Evolutionary conservation across 2,113 vertebrate genomes (phyloP).

Genomic region (Lethenteron reissneri): DNA sequence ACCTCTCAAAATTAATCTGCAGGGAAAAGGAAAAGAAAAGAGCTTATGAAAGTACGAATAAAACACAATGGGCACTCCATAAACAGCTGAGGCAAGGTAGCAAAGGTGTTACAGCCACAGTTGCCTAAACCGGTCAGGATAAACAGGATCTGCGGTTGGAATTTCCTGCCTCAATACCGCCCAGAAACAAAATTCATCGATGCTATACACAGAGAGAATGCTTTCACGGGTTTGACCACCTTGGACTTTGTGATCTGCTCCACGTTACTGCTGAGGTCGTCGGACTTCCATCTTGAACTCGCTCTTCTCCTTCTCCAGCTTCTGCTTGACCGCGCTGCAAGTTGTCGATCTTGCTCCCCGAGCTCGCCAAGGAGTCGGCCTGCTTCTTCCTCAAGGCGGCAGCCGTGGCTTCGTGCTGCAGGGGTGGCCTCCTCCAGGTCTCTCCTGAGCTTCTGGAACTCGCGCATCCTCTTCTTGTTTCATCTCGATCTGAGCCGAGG

Average conservation of each 20-base stretch:
- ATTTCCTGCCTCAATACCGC: not conserved
- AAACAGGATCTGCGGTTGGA: not conserved
- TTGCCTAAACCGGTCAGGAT: too few relatives aligned
- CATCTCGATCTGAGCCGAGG: conserved; percentile 50
- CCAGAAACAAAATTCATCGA: not conserved
- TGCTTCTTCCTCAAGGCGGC: conserved; percentile 54
- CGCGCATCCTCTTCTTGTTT: conserved; percentile 63
- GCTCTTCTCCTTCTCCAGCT: conserved; percentile 73
- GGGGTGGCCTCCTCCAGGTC: conserved; percentile 60
- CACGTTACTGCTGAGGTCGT: conserved; percentile 34
- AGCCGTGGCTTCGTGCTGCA: conserved; percentile 55
- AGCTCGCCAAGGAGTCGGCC: conserved; percentile 37
- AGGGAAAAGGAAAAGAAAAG: not conserved
- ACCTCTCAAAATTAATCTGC: conserved; percentile 57
- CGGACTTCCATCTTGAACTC: conserved; percentile 60
- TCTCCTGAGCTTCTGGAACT: conserved; percentile 59
- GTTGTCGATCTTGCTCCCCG: conserved; percentile 59
- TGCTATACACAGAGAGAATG: too few relatives aligned
- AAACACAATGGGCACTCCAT: not conserved
- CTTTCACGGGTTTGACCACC: conserved; percentile 10
- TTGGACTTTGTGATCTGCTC: conserved; percentile 17
- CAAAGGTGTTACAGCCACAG: too few relatives aligned
- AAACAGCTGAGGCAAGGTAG: not conserved
- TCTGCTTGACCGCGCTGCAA: conserved; percentile 63
- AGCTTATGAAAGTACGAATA: not conserved